Evolutionary conservation across 2,797 vertebrate genomes (phyloP), one percentile per base, ranked within the genome.

Genomic region (Chelon auratus): DNA sequence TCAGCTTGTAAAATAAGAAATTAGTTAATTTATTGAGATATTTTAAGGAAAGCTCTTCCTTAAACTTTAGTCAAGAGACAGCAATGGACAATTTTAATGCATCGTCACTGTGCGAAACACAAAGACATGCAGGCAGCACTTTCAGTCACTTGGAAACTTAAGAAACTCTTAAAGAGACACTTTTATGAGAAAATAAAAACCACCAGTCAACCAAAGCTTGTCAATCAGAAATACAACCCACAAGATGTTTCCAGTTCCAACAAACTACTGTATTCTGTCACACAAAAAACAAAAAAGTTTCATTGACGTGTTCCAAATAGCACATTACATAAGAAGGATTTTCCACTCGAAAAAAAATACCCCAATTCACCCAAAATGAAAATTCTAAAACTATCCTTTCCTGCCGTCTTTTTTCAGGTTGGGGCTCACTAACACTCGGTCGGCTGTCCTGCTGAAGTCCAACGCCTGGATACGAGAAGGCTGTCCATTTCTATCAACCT

Each of bases 381-480:
- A 73, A 66, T 45, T 68, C 33, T 81, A 72, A 88, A n/a, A 48
- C 18, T 67, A 11, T 58, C 15, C 42, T 54, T 14, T 9, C 3
- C 47, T 81, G 30, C 51, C 85, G 62, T 89, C 40, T 92, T 73
- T 63, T 87, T 78, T 74, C 85, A 93, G 92, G 79, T 42, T n/a
- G 80, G n/a, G 53, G 66, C 79, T 77, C 11, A 26, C 50, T 37
- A 55, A 65, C 64, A 53, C 59, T 72, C 66, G 30, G 11, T 78
- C 75, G 60, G 58, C 57, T 66, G 18, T 56, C 56, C 66, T 22
- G 66, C 73, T 85, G 72, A 69, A 72, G 65, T 33, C 39, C 40
- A 60, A 77, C 54, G 43, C 60, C 83, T 48, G 67, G 71, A 79
- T 54, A 68, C 48, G 9, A 55, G 61, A 80, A 53, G 33, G 62